These are phyloP conservation scores for Xestobium rufovillosum DNA, from an alignment of 2,888 invertebrate genomes.

Conservation along the genomic window DNA sequence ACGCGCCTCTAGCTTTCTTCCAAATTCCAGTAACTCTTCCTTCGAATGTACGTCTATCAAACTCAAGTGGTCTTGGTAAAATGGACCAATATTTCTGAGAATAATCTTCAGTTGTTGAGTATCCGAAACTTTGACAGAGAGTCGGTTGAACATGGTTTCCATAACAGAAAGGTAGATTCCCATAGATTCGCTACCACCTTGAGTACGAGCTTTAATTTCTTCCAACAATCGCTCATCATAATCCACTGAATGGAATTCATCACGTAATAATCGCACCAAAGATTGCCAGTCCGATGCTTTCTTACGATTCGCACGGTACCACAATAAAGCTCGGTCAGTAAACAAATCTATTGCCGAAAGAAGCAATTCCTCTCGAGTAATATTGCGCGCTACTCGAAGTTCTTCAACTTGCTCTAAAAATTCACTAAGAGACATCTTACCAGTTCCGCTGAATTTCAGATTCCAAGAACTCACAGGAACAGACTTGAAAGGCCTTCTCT, in stretches of 20 bases:
- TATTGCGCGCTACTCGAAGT: no score
- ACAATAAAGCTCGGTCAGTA: slow-evolving; percentile 10
- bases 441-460: no score
- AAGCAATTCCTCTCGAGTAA: slow-evolving; percentile 5
- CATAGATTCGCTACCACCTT: slow-evolving; percentile 10
- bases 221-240: no score
- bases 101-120: slow-evolving; percentile 7
- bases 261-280: slow-evolving; percentile 4
- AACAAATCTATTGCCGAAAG: slow-evolving; percentile 12
- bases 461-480: no score
- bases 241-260: slow-evolving; percentile 7
- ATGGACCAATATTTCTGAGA: slow-evolving; percentile 9
- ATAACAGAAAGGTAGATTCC: slow-evolving; percentile 8
- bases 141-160: slow-evolving; percentile 8
- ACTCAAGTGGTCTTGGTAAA: slow-evolving; percentile 5
- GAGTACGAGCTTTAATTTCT: slow-evolving; percentile 10
- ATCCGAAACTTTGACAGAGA: no score
- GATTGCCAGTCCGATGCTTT: slow-evolving; percentile 3
- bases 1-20: no score
- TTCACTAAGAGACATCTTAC: no score
- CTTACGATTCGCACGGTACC: slow-evolving; percentile 9
- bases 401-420: no score
- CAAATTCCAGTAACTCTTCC: no score
- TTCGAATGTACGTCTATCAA: slow-evolving; percentile 4
- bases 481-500: no score